Conservation (phyloP, 2,113 vertebrate genomes). For the Heteronetta atricapilla region DNA sequence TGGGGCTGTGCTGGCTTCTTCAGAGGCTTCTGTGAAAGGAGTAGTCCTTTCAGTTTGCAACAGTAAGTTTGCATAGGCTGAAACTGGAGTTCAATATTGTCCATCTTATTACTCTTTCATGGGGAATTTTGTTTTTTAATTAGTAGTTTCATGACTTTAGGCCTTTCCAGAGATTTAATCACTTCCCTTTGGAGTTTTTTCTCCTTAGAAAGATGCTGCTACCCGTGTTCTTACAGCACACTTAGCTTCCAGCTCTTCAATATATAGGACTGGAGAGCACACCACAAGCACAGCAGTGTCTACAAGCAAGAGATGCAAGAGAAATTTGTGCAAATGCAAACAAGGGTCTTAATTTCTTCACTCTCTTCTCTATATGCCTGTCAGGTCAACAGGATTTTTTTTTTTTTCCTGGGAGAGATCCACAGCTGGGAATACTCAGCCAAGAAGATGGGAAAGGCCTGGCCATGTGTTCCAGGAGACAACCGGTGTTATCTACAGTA, state of each 20-base stretch:
- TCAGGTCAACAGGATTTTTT: not conserved
- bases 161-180: not conserved
- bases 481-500: not conserved
- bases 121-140: not conserved
- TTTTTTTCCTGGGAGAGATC: not conserved
- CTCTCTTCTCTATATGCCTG: not conserved
- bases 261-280: constrained; percentile 48
- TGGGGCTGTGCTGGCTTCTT: not conserved
- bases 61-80: not conserved
- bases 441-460: not conserved
- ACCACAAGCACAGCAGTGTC: not conserved
- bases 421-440: not conserved
- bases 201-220: not conserved
- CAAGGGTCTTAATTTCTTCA: not conserved
- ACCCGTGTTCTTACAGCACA: constrained; percentile 75
- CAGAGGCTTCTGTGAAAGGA: not conserved
- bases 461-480: not conserved
- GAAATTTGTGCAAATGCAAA: not conserved
- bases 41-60: accelerated
- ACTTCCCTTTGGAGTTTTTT: not conserved
- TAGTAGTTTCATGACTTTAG: not conserved
- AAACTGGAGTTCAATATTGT: not conserved
- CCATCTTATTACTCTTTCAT: not conserved
- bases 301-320: not conserved
- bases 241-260: constrained; percentile 77